Conservation (phyloP, 2,888 invertebrate genomes). For the Griposia aprilina region DNA sequence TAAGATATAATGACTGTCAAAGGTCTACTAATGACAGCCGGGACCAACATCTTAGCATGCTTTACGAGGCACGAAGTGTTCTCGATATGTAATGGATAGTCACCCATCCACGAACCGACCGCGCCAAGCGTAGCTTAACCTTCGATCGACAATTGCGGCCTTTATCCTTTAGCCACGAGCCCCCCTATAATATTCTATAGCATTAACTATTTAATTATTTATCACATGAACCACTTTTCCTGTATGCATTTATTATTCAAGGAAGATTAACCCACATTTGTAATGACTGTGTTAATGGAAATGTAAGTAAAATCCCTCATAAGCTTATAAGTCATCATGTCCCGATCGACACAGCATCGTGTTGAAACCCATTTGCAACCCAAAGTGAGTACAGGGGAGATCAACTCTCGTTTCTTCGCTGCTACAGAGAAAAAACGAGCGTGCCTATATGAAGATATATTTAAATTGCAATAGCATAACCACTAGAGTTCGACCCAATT, state of each 20-base stretch:
- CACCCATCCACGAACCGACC: neutral
- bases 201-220: constrained; percentile 10
- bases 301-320: neutral
- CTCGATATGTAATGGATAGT: no score
- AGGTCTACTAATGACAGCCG: neutral
- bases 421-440: neutral
- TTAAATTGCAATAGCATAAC: neutral
- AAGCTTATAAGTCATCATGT: constrained; percentile 1
- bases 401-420: neutral
- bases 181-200: constrained; percentile 13
- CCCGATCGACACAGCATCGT: neutral
- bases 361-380: neutral
- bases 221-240: constrained; percentile 18
- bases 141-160: no score
- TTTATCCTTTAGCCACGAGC: neutral
- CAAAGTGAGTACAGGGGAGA: neutral
- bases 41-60: neutral
- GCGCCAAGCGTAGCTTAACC: no score
- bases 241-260: constrained; percentile 30
- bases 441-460: neutral
- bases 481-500: neutral
- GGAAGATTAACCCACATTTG: neutral
- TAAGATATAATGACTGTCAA: neutral
- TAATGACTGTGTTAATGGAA: constrained; percentile 12
- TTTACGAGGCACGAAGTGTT: neutral